A percentile compares a stretch with the other conserved stretches of the same genome.
Evolutionary conservation across 2,113 vertebrate species (phyloP).

Genomic region (Seriola dumerili): DNA sequence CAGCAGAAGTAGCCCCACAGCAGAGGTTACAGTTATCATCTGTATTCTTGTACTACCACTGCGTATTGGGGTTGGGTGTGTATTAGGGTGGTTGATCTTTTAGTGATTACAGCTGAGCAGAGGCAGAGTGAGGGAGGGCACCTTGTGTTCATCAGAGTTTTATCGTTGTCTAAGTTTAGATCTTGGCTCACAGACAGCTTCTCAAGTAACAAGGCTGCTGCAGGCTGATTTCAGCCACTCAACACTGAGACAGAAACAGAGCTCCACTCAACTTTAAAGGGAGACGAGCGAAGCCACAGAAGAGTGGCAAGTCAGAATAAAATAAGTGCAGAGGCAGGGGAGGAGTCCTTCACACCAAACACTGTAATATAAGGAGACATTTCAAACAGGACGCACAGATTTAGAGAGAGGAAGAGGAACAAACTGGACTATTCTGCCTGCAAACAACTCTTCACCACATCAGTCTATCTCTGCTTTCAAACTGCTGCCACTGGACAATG

Average conservation of each 20-base stretch:
- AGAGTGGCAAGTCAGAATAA: slow-evolving; percentile 35
- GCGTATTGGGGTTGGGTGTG: not conserved
- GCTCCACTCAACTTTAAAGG: slow-evolving; percentile 47
- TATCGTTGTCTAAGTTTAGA: slow-evolving; percentile 86
- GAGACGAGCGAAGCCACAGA: slow-evolving; percentile 16
- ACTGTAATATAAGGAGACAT: slow-evolving; percentile 9
- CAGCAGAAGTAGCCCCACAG: not conserved
- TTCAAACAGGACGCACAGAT: slow-evolving; percentile 36
- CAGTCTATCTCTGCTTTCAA: not conserved
- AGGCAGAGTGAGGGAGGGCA: slow-evolving; percentile 67
- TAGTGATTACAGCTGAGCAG: slow-evolving; percentile 46
- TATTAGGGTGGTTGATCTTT: slow-evolving; percentile 25
- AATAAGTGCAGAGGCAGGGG: slow-evolving; percentile 28
- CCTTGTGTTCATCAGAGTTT: slow-evolving; percentile 78
- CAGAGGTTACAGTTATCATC: not conserved
- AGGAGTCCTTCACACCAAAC: not conserved
- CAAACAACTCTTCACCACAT: not conserved
- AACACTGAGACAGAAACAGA: slow-evolving; percentile 57
- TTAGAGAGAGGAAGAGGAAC: slow-evolving; percentile 14
- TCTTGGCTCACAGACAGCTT: slow-evolving; percentile 76
- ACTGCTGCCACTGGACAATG: slow-evolving; percentile 64
- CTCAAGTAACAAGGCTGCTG: slow-evolving; percentile 83
- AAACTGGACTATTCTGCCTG: slow-evolving; percentile 22
- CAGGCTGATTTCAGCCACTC: slow-evolving; percentile 58
- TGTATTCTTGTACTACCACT: not conserved